Conservation (phyloP, 2,797 vertebrate genomes). For the Sebastolobus altivelis region DNA sequence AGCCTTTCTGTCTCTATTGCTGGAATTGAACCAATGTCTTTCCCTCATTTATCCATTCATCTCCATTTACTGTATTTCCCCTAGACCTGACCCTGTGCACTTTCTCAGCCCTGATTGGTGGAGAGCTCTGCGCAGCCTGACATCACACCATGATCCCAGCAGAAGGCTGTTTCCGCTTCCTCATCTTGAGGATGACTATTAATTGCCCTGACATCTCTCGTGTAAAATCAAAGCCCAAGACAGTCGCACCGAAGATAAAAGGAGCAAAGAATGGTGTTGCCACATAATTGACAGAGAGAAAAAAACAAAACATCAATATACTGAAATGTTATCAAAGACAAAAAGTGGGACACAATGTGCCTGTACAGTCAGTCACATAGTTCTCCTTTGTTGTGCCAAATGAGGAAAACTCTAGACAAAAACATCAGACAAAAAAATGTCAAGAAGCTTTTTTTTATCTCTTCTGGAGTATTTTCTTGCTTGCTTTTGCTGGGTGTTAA, state of each 20-base stretch:
- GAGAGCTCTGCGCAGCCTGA: constrained; percentile 11
- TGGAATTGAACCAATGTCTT: constrained; percentile 21
- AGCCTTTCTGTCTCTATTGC: constrained; percentile 11
- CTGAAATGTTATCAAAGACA: constrained; percentile 25
- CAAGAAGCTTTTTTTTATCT: neutral
- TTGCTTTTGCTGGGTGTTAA: constrained; percentile 13
- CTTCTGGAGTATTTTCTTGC: neutral
- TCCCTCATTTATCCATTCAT: constrained; percentile 18
- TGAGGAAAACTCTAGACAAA: neutral
- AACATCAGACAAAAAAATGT: neutral
- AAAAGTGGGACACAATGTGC: neutral
- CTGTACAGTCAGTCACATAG: neutral
- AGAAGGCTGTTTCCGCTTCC: constrained; percentile 17
- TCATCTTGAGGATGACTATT: constrained; percentile 39
- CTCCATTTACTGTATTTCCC: constrained; percentile 14
- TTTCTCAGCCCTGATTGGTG: constrained; percentile 31
- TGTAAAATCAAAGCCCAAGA: constrained; percentile 49
- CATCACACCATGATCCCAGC: constrained; percentile 23
- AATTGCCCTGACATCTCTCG: constrained; percentile 37
- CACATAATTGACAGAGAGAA: constrained; percentile 10
- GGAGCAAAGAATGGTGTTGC: constrained; percentile 7
- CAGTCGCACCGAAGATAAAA: constrained; percentile 21
- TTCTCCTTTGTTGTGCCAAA: neutral
- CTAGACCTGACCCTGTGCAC: constrained; percentile 29
- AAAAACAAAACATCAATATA: neutral